A percentile compares a stretch with the other conserved stretches of the same genome.
Conservation (phyloP, 2,888 invertebrate genomes). For the Glaucopsyche alexis region DNA sequence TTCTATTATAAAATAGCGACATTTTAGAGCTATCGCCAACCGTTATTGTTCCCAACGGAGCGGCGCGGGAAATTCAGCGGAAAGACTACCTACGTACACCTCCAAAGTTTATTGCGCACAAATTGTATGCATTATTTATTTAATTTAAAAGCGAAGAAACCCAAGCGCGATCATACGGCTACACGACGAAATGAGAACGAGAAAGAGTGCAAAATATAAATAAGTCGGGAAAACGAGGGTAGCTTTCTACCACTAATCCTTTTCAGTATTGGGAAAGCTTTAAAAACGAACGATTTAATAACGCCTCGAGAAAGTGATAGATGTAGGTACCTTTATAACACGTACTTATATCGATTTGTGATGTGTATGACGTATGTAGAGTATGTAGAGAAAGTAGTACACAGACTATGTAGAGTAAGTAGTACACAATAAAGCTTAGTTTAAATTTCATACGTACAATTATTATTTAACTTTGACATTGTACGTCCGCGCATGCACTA, state of each 20-base stretch:
- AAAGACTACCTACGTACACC: constrained; percentile 65
- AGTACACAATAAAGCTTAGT: too few relatives aligned
- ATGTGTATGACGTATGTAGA: too few relatives aligned
- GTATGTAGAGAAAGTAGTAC: too few relatives aligned
- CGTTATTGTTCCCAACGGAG: constrained; percentile 71
- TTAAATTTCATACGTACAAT: too few relatives aligned
- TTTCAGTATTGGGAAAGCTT: constrained; percentile 24
- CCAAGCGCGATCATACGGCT: constrained; percentile 62
- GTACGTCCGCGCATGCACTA: too few relatives aligned
- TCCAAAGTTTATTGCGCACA: constrained; percentile 75
- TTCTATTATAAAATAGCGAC: constrained; percentile 32
- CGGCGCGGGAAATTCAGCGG: constrained; percentile 65
- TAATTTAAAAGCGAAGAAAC: constrained; percentile 79
- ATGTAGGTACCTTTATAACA: too few relatives aligned
- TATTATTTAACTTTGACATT: too few relatives aligned
- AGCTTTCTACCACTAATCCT: constrained; percentile 22
- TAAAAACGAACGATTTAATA: neutral
- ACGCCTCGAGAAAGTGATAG: too few relatives aligned
- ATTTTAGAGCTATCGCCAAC: constrained; percentile 55
- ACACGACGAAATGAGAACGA: constrained; percentile 55
- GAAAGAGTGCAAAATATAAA: constrained; percentile 50
- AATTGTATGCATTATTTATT: constrained; percentile 79
- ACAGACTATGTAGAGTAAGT: too few relatives aligned
- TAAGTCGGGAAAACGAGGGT: constrained; percentile 36
- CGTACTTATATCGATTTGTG: too few relatives aligned